Conservation (phyloP, 2,888 invertebrate species). For the Isotomurus palustris region DNA sequence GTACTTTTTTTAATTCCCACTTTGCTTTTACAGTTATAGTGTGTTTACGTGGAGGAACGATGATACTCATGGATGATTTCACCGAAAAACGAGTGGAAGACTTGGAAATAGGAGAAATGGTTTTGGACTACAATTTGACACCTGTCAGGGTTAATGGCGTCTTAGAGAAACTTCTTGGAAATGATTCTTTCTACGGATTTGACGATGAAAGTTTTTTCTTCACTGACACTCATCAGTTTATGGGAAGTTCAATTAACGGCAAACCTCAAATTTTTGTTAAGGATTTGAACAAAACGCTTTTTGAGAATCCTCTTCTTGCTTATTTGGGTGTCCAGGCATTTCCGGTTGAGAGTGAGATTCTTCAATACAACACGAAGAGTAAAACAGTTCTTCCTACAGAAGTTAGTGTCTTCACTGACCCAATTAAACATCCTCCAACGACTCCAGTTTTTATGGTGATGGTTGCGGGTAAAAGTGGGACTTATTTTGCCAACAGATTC, state of each 20-base stretch:
- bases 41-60: constrained; percentile 27
- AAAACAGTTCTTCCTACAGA: neutral
- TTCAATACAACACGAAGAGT: neutral
- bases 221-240: constrained; percentile 23
- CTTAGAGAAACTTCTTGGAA: constrained; percentile 5
- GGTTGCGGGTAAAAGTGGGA: no score
- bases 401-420: constrained; percentile 7
- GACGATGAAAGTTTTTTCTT: constrained; percentile 13
- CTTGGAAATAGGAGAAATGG: constrained; percentile 23
- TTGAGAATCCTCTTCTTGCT: constrained; percentile 22
- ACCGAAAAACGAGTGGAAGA: constrained; percentile 18
- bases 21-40: no score
- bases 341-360: neutral
- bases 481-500: constrained; percentile 33
- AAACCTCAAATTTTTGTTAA: constrained; percentile 6
- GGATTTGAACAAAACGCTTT: neutral
- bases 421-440: neutral
- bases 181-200: constrained; percentile 27
- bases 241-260: neutral
- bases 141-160: constrained; percentile 19
- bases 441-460: no score
- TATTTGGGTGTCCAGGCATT: constrained; percentile 13
- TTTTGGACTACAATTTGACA: constrained; percentile 23
- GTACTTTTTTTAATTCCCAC: no score
- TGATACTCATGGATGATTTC: constrained; percentile 17